phyloP scores from a whole-genome alignment of 2,888 invertebrate species.

The Dromius quadrimaculatus region DNA sequence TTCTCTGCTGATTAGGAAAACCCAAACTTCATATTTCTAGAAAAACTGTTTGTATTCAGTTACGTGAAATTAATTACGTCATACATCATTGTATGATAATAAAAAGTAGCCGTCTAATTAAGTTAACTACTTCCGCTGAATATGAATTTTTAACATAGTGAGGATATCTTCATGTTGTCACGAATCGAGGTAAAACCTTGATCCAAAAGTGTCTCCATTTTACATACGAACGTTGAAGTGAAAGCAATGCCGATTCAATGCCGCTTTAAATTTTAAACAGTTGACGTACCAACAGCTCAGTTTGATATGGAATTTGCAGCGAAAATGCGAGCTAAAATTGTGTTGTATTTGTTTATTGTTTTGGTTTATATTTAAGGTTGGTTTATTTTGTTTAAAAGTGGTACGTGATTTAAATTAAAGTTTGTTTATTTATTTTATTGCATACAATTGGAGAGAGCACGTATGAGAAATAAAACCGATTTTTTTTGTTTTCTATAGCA shows the following conservation, averaged over 20 bases:
- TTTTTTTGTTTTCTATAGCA: background rate
- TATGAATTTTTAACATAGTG: background rate
- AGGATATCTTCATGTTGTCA: background rate
- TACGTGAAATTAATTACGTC: no score
- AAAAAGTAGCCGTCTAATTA: background rate
- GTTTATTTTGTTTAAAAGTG: no score
- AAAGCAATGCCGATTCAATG: slow-evolving; percentile 40
- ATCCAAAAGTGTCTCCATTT: slow-evolving; percentile 26
- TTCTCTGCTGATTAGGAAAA: no score
- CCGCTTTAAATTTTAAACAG: slow-evolving; percentile 27
- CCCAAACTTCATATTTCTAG: no score
- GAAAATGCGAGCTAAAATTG: background rate
- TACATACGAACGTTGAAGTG: slow-evolving; percentile 27
- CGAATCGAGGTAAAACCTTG: background rate
- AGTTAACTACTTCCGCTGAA: background rate
- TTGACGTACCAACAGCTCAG: background rate
- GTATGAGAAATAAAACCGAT: no score
- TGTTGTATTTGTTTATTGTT: background rate
- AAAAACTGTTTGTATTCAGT: no score
- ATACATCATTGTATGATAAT: background rate
- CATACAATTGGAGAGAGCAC: no score
- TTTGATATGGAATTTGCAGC: background rate
- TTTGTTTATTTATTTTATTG: no score
- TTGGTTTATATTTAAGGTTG: background rate
- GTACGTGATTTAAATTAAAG: no score